Evolutionary conservation across 1,140 invertebrate genomes (phyloP), one percentile per base, ranked within the genome.

Genomic region (Cryptotermes secundus): DNA sequence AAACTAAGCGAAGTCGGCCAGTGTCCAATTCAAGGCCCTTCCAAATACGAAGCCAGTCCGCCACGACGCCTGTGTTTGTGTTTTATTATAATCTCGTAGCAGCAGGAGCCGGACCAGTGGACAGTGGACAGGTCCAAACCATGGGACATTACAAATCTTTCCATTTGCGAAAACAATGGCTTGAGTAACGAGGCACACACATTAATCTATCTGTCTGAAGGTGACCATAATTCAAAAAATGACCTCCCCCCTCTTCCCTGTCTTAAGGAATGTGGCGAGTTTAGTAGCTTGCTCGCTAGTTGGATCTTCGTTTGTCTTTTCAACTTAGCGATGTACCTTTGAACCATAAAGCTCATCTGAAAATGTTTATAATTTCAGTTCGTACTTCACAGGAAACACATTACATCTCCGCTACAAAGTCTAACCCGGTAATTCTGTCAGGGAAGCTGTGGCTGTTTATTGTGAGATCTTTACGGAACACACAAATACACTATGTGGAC

Each of bases 201-300:
- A 82, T 84, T 82, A 82, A 84, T 84, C 84, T 84, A 84, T 84
- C 84, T 84, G 84, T 84, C 84, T 36, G 35, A 49, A 84, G 84
- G 84, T 65, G 84, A 84, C 80, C 42, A 38, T 81, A 81, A 81
- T 26, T 81, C 42, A 38, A 81, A 81, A 81, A 81, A 81, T 35
- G 26, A 72, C 4, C 59, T n/a, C 9, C 59, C 26, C 59, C 9
- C 59, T 24, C 19, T 16, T 7, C 53, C 16, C 45, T n/a, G 59
- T 72, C 59, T 72, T 72, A 72, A 72, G 31, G 59, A 72, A 72
- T 72, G 59, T 72, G 26, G 53, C 53, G 53, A n/a, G 53, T 59
- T 59, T 59, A 59, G 53, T 59, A 59, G 59, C 59, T 31, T 72
- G 59, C 59, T 72, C 26, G 26, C 59, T 72, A 26, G 26, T n/a